Percentiles rank a stretch among this genome's conserved stretches.
Evolutionary conservation across 64 coral and sea anemone species (phyloP).

Genomic region (Actinia tenebrosa): DNA sequence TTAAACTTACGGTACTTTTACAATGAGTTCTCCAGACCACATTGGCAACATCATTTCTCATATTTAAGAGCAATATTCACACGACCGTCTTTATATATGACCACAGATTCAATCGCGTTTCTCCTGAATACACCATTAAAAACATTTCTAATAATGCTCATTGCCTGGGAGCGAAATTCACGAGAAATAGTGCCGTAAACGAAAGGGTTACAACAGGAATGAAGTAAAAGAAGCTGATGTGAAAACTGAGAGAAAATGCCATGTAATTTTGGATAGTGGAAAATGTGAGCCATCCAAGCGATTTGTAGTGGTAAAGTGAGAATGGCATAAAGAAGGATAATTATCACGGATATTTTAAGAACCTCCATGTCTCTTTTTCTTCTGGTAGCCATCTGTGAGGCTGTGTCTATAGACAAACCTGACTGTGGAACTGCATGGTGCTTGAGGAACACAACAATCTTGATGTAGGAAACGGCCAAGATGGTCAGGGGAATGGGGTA

Average conservation of each 20-base stretch:
- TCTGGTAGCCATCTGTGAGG: neutral
- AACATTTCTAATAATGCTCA: neutral
- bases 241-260: neutral
- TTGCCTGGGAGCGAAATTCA: neutral
- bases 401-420: neutral
- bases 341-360: neutral
- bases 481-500: neutral
- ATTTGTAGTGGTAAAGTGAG: conserved; percentile 9
- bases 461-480: neutral
- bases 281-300: neutral
- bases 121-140: neutral
- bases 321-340: neutral
- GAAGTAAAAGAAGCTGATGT: neutral
- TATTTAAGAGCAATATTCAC: neutral
- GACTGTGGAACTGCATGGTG: neutral
- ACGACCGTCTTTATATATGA: neutral
- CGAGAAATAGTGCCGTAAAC: conserved; percentile 7
- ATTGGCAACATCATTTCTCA: no score
- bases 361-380: neutral
- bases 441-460: neutral
- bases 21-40: no score
- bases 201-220: conserved; percentile 21
- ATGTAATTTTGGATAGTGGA: neutral
- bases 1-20: no score
- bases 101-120: neutral